Evolutionary conservation across 2,113 vertebrate species (phyloP).

Genomic region (rat (Rattus norvegicus)): DNA sequence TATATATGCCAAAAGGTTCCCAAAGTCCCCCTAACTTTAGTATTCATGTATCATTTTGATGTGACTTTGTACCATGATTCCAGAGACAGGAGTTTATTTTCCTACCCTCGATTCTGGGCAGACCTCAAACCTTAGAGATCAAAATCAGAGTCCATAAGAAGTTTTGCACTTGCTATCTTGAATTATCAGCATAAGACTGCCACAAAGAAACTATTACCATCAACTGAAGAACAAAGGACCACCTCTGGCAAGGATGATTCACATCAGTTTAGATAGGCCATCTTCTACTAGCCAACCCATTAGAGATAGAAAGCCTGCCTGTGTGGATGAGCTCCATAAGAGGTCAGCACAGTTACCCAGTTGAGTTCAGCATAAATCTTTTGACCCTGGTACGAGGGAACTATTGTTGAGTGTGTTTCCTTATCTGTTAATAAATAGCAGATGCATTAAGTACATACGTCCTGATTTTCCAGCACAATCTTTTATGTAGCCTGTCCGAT

Average conservation of each 20-base stretch:
- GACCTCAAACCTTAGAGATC: neutral
- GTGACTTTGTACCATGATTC: neutral
- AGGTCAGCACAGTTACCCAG: neutral
- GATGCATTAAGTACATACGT: neutral
- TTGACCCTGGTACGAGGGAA: neutral
- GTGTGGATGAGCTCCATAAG: neutral
- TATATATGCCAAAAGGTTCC: neutral
- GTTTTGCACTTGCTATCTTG: neutral
- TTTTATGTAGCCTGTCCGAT: neutral
- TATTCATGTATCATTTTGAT: neutral
- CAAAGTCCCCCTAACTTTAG: neutral
- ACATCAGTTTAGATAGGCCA: neutral
- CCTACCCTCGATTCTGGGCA: neutral
- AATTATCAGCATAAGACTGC: neutral
- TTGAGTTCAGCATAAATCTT: neutral
- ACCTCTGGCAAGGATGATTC: neutral
- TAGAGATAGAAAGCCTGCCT: neutral
- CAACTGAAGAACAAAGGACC: neutral
- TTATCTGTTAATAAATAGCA: slow-evolving; percentile 15
- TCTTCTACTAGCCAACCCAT: neutral
- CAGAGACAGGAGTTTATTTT: neutral
- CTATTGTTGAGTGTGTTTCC: neutral
- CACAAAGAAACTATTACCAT: neutral
- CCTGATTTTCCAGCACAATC: neutral
- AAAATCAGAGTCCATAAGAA: neutral